Evolutionary conservation across 2,888 invertebrate species (phyloP), one percentile per base, ranked within the genome.

Genomic region (Drosophila atroscutellata): DNA sequence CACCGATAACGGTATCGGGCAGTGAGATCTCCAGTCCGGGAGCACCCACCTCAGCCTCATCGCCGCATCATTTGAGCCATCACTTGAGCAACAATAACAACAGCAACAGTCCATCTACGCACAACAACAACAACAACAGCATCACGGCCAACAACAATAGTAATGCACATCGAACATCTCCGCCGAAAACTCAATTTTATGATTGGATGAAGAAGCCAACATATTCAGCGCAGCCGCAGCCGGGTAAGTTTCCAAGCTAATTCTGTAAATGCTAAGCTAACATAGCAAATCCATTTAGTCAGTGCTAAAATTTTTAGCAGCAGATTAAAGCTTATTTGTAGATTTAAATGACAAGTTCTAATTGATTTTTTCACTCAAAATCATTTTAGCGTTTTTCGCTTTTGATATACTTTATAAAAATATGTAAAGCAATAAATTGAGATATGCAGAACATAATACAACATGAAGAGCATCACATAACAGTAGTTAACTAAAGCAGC

Each of bases 181-280:
- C 96, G 34, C 95, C 95, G 26, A 95, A 97, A 79, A 97, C 97
- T 0, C 98, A 95, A 92, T 92, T 90, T 65, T 98, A 95, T 92
- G 97, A 97, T 87, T 98, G 98, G 98, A 98, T 98, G 96, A 98
- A 97, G 93, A 97, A 97, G 92, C 96, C 96, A 0, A 95, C 97
- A 59, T 97, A 97, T 93, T 97, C 97, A 90, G 95, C 95, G 77
- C 97, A 97, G 91, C 97, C 97, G 3, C 97, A 96, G 93, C 97
- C 97, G 93, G 97, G 97, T 97, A 80, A 91, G 92, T 18, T 47
- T 49, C 13, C 34, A 20, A 34, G 6, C 15, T 30, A 3, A 11
- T 32, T 24, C 15, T 47, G 47, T 24, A 28, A 50, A 6, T 49
- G 18, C 3, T 49, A 28, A 50, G n/a, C 11, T 28, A 28, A 50